Evolutionary conservation across 1,140 invertebrate species (phyloP), one percentile per base, ranked within the genome.

Genomic region (Conus betulinus): DNA sequence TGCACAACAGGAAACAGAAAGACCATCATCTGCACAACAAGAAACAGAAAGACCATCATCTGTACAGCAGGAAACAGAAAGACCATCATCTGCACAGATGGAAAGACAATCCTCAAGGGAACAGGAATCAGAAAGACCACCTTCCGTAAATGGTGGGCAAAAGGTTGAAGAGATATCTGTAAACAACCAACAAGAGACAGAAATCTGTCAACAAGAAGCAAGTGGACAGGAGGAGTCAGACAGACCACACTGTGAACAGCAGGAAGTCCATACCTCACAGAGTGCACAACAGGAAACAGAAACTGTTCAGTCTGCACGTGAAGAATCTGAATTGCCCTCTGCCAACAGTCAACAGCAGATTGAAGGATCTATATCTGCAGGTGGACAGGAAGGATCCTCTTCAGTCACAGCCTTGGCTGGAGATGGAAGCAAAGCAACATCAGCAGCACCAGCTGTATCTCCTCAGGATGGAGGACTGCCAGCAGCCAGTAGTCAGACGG

Each of bases 1-100:
- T 74, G 71, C n/a, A 74, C 71, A 74, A 25, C 17, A 74, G n/a
- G 71, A 74, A 74, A 74, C n/a, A n/a, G 71, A 74, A 74, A n/a
- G 71, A 74, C n/a, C 71, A n/a, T 23, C 71, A 3, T 74, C 71
- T 74, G 6, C n/a, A 74, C 71, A 74, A 3, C 39, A 39, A 3
- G 39, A 39, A 39, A 39, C 39, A 39, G 39, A 39, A 39, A 39
- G 39, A 39, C 39, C 39, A 39, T 39, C 39, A 1, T 39, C 39
- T 39, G 71, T 4, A 74, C 71, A 74, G 39, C 39, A 39, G 39
- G 3, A 39, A 39, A 39, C 3, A 3, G 39, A 39, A 39, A 39
- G 39, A 39, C 39, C 39, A 39, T 39, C 39, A 39, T 39, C 39
- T 39, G 39, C 39, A 39, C 39, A 39, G 39, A 39, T 39, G 39